Conservation (phyloP, 2,113 vertebrate genomes). For the Arizona elegans region DNA sequence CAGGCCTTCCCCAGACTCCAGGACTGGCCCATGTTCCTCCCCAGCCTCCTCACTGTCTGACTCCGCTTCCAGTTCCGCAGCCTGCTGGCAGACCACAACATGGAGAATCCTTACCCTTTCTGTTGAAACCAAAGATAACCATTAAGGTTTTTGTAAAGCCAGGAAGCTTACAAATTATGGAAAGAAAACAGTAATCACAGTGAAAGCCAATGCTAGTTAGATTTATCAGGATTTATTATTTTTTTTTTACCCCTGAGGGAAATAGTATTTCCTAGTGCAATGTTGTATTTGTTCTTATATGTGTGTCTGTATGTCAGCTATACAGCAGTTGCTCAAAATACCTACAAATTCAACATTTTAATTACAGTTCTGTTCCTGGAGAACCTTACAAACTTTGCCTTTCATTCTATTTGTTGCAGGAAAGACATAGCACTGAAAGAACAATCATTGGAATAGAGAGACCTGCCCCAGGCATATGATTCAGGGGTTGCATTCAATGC, state of each 20-base stretch:
- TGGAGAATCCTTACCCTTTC: not conserved
- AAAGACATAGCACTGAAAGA: not conserved
- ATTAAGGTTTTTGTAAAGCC: conserved; percentile 15
- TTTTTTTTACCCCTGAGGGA: not conserved
- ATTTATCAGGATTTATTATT: conserved; percentile 33
- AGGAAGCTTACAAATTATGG: conserved; percentile 39
- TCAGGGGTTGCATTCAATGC: not conserved
- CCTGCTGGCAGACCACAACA: too few species aligned
- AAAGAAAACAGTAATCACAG: conserved; percentile 30
- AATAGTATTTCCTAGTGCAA: conserved; percentile 25
- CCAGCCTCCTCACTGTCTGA: too few species aligned
- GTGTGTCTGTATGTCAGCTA: fast-evolving
- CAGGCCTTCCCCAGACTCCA: too few species aligned
- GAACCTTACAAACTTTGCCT: not conserved
- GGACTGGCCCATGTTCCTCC: too few species aligned
- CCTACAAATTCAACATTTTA: not conserved
- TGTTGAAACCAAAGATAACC: conserved; percentile 13
- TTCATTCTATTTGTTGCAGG: not conserved
- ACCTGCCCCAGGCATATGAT: not conserved
- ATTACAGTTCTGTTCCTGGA: not conserved
- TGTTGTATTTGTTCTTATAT: not conserved
- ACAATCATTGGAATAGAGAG: too few species aligned
- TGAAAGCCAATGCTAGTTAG: conserved; percentile 39
- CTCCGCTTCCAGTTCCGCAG: too few species aligned
- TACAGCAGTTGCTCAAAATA: not conserved